Evolutionary conservation across 2,797 vertebrate species (phyloP).

Genomic region (Tapirus indicus): DNA sequence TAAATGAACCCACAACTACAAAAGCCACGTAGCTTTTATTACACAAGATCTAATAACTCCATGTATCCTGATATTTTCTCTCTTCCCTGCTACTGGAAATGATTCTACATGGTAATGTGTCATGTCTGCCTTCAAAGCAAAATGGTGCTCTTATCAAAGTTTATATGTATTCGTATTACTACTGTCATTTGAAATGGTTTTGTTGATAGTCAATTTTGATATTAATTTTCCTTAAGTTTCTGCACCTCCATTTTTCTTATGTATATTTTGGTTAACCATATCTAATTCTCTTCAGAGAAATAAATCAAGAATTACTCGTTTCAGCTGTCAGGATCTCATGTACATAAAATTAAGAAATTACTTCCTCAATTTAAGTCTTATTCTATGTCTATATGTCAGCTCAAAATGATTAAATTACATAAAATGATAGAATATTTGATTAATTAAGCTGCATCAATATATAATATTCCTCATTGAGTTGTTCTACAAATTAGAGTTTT

Average conservation of each 20-base stretch:
- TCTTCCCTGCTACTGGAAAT: neutral
- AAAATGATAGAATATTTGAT: neutral
- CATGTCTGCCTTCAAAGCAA: neutral
- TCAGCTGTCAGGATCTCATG: neutral
- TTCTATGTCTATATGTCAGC: neutral
- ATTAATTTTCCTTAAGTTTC: neutral
- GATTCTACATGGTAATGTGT: neutral
- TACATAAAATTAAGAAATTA: neutral
- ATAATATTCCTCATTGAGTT: neutral
- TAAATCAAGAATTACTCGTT: neutral
- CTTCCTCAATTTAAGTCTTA: neutral
- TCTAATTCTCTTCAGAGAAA: constrained; percentile 15
- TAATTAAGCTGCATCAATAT: neutral
- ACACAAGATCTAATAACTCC: neutral
- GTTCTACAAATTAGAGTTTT: neutral
- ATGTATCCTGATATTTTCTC: neutral
- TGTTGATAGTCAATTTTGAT: neutral
- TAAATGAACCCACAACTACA: neutral
- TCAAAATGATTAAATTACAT: neutral
- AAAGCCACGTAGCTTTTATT: neutral
- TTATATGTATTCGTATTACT: neutral
- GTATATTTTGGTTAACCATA: neutral
- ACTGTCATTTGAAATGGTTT: neutral
- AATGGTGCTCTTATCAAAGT: neutral
- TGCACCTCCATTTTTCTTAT: neutral